phyloP scores from a whole-genome alignment of 2,888 invertebrate species.

The Eulithis prunata region DNA sequence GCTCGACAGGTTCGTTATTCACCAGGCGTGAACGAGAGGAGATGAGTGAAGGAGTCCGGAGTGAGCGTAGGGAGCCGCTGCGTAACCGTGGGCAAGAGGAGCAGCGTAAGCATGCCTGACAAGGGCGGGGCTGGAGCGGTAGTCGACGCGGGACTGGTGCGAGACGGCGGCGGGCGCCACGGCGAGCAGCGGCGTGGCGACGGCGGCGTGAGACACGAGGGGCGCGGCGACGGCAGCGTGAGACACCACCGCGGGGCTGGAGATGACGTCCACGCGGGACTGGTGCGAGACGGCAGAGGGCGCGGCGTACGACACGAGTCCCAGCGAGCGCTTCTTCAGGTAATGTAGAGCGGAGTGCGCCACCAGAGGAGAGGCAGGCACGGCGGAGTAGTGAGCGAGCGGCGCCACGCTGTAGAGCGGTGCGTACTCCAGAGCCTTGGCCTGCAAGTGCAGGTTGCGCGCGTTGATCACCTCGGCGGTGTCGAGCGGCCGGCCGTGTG shows the following conservation, averaged over 20 bases:
- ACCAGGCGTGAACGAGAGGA: conserved; percentile 68
- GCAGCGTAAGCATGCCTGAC: conserved; percentile 55
- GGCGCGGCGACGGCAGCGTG: conserved; percentile 36
- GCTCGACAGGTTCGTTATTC: conserved; percentile 69
- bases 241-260: conserved; percentile 48
- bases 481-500: conserved; percentile 78
- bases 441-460: conserved; percentile 77
- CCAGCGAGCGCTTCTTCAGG: conserved; percentile 62
- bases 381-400: conserved; percentile 52
- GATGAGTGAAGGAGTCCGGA: conserved; percentile 47
- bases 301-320: conserved; percentile 52
- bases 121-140: conserved; percentile 58
- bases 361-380: conserved; percentile 53
- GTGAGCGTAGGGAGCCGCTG: conserved; percentile 39
- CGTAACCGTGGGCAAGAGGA: conserved; percentile 47
- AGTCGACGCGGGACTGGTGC: conserved; percentile 66
- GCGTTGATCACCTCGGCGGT: conserved; percentile 79
- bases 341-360: conserved; percentile 53
- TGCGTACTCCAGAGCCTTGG: conserved; percentile 73
- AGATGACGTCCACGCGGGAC: conserved; percentile 59
- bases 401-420: conserved; percentile 39
- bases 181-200: conserved; percentile 43
- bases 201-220: conserved; percentile 43
- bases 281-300: conserved; percentile 62
- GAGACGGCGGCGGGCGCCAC: conserved; percentile 63